Evolutionary conservation across 2,113 vertebrate species (phyloP).

Genomic region (Ictalurus furcatus): DNA sequence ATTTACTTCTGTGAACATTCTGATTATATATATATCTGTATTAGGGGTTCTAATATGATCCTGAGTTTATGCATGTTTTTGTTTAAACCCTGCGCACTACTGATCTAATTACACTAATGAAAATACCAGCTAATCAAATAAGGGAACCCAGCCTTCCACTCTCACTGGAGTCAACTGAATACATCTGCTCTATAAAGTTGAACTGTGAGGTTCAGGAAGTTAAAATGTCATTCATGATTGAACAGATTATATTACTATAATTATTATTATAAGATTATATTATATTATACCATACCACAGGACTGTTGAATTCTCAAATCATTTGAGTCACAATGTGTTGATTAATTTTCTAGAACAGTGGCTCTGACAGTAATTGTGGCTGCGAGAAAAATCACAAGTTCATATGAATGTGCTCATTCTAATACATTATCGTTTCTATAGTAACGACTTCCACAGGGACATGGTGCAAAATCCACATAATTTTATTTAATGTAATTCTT

Average conservation of each 20-base stretch:
- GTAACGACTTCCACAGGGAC: background rate
- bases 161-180: background rate
- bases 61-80: background rate
- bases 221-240: background rate
- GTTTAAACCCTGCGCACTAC: background rate
- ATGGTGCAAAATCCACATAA: background rate
- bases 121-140: background rate
- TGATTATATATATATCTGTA: background rate
- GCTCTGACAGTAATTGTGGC: background rate
- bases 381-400: background rate
- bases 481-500: background rate
- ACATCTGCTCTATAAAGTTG: background rate
- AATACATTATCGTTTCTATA: background rate
- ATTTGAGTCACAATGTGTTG: background rate
- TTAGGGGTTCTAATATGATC: background rate
- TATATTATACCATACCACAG: background rate
- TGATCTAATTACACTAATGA: slow-evolving; percentile 1
- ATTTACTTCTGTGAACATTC: background rate
- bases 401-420: background rate
- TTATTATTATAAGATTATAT: background rate
- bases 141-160: background rate
- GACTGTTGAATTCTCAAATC: background rate
- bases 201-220: background rate
- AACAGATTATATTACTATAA: background rate
- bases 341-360: background rate